phyloP scores from a whole-genome alignment of 2,888 invertebrate species.

The Gymnocheta viridis region DNA sequence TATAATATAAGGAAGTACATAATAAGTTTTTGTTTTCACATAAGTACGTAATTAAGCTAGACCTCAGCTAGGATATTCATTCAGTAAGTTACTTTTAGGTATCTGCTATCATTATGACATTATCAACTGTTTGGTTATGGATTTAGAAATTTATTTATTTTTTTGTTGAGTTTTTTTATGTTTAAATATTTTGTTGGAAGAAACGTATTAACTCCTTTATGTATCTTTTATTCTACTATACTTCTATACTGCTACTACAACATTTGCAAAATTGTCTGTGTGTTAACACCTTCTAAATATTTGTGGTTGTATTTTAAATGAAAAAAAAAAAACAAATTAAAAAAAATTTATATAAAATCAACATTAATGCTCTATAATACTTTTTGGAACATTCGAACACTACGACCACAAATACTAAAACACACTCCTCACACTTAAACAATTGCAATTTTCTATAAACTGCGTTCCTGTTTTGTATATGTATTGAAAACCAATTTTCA shows the following conservation, averaged over 20 bases:
- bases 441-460: slow-evolving; percentile 17
- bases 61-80: not conserved
- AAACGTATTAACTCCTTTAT: slow-evolving; percentile 57
- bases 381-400: not conserved
- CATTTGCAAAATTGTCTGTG: slow-evolving; percentile 43
- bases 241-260: slow-evolving; percentile 44
- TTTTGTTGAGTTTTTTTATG: slow-evolving; percentile 23
- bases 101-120: slow-evolving; percentile 15
- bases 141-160: not conserved
- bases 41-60: slow-evolving; percentile 20
- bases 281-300: slow-evolving; percentile 23
- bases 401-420: not conserved
- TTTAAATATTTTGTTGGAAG: slow-evolving; percentile 30
- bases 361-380: not conserved
- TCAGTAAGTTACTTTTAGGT: slow-evolving; percentile 52
- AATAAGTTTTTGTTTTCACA: not conserved
- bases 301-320: slow-evolving; percentile 33
- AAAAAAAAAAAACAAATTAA: not conserved
- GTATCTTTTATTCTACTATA: slow-evolving; percentile 64
- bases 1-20: not conserved
- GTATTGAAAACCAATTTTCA: slow-evolving; percentile 8
- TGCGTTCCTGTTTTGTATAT: slow-evolving; percentile 43
- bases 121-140: not conserved
- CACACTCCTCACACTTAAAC: not conserved
- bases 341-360: not conserved